These are phyloP conservation scores for Callipepla californica DNA, from an alignment of 2,113 vertebrate genomes.

Conservation along the genomic window DNA sequence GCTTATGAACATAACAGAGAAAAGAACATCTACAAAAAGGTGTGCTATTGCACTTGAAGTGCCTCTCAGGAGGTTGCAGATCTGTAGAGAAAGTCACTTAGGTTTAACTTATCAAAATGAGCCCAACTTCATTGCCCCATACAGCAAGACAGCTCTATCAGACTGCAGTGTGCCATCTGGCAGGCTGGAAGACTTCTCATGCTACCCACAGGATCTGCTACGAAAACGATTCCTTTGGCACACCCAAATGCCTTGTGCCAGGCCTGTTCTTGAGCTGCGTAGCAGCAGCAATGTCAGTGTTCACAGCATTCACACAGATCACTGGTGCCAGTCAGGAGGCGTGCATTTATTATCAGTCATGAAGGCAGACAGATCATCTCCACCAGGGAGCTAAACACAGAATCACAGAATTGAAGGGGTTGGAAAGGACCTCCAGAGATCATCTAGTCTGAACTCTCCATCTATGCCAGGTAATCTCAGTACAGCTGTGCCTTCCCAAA, in stretches of 20 bases:
- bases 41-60: not conserved
- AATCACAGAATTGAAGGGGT: too few relatives aligned
- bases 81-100: not conserved
- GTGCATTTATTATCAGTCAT: not conserved
- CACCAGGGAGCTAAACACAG: not conserved
- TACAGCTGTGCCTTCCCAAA: not conserved
- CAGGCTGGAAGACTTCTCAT: not conserved
- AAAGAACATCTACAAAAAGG: not conserved
- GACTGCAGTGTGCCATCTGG: not conserved
- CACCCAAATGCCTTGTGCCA: not conserved
- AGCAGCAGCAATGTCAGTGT: accelerated
- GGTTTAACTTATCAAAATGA: not conserved
- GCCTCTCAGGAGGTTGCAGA: not conserved
- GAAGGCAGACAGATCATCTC: not conserved
- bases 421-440: too few relatives aligned
- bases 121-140: not conserved
- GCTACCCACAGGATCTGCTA: not conserved
- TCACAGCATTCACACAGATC: not conserved
- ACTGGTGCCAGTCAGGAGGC: not conserved
- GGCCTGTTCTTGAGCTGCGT: too few relatives aligned
- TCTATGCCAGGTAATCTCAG: not conserved
- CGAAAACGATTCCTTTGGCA: not conserved
- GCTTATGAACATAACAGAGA: not conserved
- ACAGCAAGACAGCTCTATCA: not conserved
- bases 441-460: not conserved